Conservation (phyloP, 2,888 invertebrate species). For the Heterodera filipjevi region DNA sequence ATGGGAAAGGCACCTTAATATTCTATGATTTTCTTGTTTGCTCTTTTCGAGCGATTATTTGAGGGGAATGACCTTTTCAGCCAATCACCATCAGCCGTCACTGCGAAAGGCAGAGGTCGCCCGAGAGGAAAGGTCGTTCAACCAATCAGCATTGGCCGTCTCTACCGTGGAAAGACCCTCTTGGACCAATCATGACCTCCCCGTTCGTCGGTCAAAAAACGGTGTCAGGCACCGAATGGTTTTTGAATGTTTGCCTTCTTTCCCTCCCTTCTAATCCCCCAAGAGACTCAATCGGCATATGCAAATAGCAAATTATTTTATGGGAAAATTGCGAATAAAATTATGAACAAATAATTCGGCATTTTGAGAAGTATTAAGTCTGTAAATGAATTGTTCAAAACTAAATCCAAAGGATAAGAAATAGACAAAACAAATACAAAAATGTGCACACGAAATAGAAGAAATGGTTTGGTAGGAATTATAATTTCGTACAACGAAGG, state of each 20-base stretch:
- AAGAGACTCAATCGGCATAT: too few relatives aligned
- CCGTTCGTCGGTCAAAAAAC: too few relatives aligned
- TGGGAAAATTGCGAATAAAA: slow-evolving; percentile 9
- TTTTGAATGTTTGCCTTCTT: not conserved
- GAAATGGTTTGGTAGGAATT: too few relatives aligned
- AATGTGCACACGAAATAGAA: slow-evolving; percentile 20
- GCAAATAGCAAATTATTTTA: too few relatives aligned
- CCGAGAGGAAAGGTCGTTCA: too few relatives aligned
- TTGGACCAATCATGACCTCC: too few relatives aligned
- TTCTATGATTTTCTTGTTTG: not conserved
- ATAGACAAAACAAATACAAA: slow-evolving; percentile 29
- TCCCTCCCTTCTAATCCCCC: not conserved
- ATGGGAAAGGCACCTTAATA: too few relatives aligned
- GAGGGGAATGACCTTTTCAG: not conserved
- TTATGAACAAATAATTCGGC: slow-evolving; percentile 22
- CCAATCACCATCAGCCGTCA: not conserved
- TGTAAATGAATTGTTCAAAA: not conserved
- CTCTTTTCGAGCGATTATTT: not conserved
- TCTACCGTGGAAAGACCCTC: too few relatives aligned
- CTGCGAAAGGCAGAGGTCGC: too few relatives aligned
- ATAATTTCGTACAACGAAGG: not conserved
- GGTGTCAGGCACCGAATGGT: not conserved
- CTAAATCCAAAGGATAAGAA: slow-evolving; percentile 7
- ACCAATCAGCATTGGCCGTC: too few relatives aligned
- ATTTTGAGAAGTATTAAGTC: slow-evolving; percentile 5